Percentiles rank a stretch among this genome's conserved stretches.
phyloP scores from a whole-genome alignment of 2,888 invertebrate genomes.

The Amphipoea lucens region DNA sequence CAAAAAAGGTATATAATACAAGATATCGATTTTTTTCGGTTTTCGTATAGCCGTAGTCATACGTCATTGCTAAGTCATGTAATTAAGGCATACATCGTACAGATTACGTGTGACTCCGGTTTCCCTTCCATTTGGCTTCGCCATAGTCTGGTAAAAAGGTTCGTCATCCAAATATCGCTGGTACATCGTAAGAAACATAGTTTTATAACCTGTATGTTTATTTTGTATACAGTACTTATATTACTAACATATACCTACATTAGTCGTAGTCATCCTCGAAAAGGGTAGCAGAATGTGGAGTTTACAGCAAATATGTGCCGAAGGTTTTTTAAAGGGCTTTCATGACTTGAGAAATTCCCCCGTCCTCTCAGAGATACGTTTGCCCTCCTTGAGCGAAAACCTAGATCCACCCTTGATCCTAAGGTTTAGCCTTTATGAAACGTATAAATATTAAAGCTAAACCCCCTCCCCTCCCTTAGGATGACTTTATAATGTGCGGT shows the following conservation, averaged over 20 bases:
- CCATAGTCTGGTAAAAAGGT: neutral
- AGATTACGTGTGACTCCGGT: neutral
- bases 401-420: neutral
- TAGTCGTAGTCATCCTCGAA: neutral
- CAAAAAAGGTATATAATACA: neutral
- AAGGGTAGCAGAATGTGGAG: neutral
- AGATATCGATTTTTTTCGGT: neutral
- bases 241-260: neutral
- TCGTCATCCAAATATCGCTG: neutral
- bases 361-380: neutral
- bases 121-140: neutral
- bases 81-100: neutral
- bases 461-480: neutral
- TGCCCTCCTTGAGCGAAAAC: neutral
- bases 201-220: neutral
- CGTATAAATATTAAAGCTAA: constrained; percentile 43
- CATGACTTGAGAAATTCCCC: neutral
- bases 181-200: neutral
- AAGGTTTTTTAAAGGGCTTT: neutral
- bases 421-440: constrained; percentile 11
- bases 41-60: neutral
- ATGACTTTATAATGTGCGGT: constrained; percentile 64
- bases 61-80: neutral
- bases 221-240: no score
- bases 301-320: no score